Percentiles rank a stretch among this genome's conserved stretches.
Conservation (phyloP, 35 echinoderm and acorn worm genomes). For the Ophioderma brevispina region DNA sequence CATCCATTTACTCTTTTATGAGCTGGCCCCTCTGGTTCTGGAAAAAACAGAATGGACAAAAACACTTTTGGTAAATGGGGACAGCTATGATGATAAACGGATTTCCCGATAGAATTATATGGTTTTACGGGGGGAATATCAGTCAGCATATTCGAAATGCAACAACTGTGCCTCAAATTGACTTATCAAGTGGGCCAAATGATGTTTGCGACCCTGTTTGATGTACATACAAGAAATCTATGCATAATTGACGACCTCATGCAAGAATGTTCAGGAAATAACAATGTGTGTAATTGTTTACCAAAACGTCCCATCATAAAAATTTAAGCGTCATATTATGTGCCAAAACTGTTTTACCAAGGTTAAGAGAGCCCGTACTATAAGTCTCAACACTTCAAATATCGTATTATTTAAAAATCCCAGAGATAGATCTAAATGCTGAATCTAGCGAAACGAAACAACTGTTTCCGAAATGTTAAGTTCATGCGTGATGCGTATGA, state of each 20-base stretch:
- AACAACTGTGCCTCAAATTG: conserved; percentile 9
- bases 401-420: conserved; percentile 76
- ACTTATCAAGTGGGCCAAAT: conserved; percentile 60
- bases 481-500: conserved; percentile 59
- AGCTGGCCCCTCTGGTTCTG: conserved; percentile 38
- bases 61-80: conserved; percentile 17
- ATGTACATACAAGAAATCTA: conserved; percentile 32
- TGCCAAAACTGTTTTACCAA: conserved; percentile 70
- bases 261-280: conserved; percentile 19
- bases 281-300: conserved; percentile 54
- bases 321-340: conserved; percentile 53
- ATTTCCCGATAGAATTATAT: conserved; percentile 57
- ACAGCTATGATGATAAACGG: background rate
- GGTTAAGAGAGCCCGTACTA: conserved; percentile 49
- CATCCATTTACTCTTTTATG: conserved; percentile 51
- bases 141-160: conserved; percentile 29
- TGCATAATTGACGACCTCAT: conserved; percentile 64
- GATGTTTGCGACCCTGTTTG: conserved; percentile 30
- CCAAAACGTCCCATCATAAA: conserved; percentile 63
- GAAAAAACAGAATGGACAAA: conserved; percentile 50
- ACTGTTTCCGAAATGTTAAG: conserved; percentile 57
- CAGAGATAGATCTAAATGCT: conserved; percentile 59
- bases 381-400: conserved; percentile 64
- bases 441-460: conserved; percentile 53
- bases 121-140: conserved; percentile 71